Evolutionary conservation across 2,888 invertebrate species (phyloP).

Genomic region (Caradrina kadenii): DNA sequence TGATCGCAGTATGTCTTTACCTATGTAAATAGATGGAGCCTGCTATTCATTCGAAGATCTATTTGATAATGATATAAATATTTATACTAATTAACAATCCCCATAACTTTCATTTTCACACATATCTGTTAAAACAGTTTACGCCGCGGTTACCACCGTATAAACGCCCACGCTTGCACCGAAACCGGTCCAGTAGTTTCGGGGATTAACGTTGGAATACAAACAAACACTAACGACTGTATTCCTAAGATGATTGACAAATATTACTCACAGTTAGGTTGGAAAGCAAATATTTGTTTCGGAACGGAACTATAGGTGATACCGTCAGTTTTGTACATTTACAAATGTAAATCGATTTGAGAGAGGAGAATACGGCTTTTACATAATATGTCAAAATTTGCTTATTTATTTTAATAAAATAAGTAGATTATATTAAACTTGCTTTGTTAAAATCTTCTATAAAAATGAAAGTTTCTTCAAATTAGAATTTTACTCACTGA

Average conservation of each 20-base stretch:
- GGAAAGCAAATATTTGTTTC: conserved; percentile 38
- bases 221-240: conserved; percentile 49
- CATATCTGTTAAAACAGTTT: conserved; percentile 45
- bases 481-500: too few relatives aligned
- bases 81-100: conserved; percentile 36
- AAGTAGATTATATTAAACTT: too few relatives aligned
- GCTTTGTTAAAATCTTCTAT: too few relatives aligned
- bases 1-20: not conserved
- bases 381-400: not conserved
- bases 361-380: too few relatives aligned
- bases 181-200: conserved; percentile 63
- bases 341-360: conserved; percentile 1
- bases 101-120: conserved; percentile 43
- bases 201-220: conserved; percentile 58
- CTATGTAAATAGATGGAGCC: not conserved
- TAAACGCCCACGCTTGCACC: conserved; percentile 38
- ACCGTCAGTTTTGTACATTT: not conserved
- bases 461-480: too few relatives aligned
- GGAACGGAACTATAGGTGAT: conserved; percentile 16
- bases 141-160: conserved; percentile 17
- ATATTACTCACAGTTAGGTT: conserved; percentile 51
- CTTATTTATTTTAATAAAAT: too few relatives aligned
- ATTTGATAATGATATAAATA: conserved; percentile 14
- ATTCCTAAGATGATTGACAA: conserved; percentile 61
- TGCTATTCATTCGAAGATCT: not conserved